Evolutionary conservation across 2,888 invertebrate genomes (phyloP).

Genomic region (Embidobia sp.): DNA sequence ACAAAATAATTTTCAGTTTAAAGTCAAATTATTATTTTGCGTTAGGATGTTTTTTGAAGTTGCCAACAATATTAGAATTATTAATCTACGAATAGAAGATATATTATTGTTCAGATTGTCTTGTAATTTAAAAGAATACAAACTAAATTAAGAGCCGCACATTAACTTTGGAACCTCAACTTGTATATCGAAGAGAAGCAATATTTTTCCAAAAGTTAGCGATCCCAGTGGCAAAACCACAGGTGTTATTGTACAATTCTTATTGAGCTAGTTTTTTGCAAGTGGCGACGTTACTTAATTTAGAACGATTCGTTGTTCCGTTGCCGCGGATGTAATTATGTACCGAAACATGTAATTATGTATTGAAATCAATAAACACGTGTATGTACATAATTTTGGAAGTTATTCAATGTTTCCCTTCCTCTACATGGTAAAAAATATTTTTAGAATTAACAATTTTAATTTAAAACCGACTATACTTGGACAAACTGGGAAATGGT

Average conservation of each 20-base stretch:
- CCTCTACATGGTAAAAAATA: too few species aligned
- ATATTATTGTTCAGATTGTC: too few species aligned
- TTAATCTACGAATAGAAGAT: too few species aligned
- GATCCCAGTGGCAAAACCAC: background rate
- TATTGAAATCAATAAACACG: conserved; percentile 26
- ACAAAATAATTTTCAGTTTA: background rate
- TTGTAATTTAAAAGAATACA: too few species aligned
- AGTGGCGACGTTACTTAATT: conserved; percentile 7
- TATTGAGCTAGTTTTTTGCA: background rate
- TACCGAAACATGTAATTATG: conserved; percentile 33
- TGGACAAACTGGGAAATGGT: too few species aligned
- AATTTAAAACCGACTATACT: too few species aligned
- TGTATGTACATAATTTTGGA: conserved; percentile 14
- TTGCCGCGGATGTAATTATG: conserved; percentile 68
- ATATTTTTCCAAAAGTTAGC: conserved; percentile 31
- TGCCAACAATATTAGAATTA: too few species aligned
- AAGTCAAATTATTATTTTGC: too few species aligned
- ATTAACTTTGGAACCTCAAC: background rate
- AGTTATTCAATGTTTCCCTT: too few species aligned
- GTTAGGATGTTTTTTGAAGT: too few species aligned
- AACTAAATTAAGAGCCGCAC: conserved; percentile 2
- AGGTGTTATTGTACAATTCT: background rate
- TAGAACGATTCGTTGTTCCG: background rate
- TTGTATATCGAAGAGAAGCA: conserved; percentile 17
- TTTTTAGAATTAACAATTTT: too few species aligned